Percentiles rank a stretch among this genome's conserved stretches.
These are phyloP conservation scores for Pilophorus perplexus DNA, from an alignment of 2,888 invertebrate genomes.

Conservation along the genomic window DNA sequence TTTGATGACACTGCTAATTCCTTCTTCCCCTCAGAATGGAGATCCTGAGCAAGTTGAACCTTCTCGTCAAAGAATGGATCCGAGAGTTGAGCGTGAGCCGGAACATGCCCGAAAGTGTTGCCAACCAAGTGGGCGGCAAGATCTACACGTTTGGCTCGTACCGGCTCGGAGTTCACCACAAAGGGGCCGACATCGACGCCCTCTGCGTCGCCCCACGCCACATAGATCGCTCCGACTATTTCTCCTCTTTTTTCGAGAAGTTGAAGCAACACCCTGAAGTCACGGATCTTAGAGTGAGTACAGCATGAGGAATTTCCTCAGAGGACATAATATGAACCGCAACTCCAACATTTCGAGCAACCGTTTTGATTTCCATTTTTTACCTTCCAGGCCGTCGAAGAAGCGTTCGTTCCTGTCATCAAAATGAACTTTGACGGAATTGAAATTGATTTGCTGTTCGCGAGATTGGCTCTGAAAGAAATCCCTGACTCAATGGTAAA, in stretches of 20 bases:
- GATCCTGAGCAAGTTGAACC: conserved; percentile 73
- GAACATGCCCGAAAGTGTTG: conserved; percentile 88
- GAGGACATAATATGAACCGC: too few relatives aligned
- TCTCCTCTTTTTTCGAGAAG: conserved; percentile 88
- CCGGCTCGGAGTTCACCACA: conserved; percentile 89
- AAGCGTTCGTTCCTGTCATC: conserved; percentile 98
- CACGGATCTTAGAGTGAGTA: conserved; percentile 70
- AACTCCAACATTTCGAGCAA: too few relatives aligned
- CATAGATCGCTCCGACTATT: conserved; percentile 90
- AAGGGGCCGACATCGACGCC: conserved; percentile 98
- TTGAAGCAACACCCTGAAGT: conserved; percentile 84
- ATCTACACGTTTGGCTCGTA: conserved; percentile 99
- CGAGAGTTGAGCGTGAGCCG: conserved; percentile 77
- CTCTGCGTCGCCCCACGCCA: conserved; percentile 96
- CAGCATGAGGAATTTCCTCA: too few relatives aligned
- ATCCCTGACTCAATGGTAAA: conserved; percentile 74
- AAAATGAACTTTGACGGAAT: conserved; percentile 99
- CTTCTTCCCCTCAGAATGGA: conserved; percentile 56
- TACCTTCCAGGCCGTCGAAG: conserved; percentile 77
- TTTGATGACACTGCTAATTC: not conserved
- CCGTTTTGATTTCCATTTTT: not conserved
- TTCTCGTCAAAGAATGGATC: conserved; percentile 92
- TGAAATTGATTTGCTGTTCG: conserved; percentile 98
- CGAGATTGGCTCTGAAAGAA: conserved; percentile 89
- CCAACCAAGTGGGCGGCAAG: conserved; percentile 92